Evolutionary conservation across 2,888 invertebrate genomes (phyloP), one percentile per base, ranked within the genome.

Genomic region (Tryphoninae sp.): DNA sequence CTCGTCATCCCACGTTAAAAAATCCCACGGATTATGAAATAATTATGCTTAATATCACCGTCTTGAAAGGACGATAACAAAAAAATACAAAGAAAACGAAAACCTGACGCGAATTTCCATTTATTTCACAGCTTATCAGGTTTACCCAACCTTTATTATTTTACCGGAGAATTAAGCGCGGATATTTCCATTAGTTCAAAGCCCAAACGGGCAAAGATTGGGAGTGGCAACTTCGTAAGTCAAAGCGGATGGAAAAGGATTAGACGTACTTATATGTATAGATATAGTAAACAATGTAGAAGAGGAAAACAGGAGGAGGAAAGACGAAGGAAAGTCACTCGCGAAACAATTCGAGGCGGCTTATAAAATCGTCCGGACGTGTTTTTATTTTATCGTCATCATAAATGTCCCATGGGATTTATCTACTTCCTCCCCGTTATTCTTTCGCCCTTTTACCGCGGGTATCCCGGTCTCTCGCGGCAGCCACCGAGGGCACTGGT

Each of bases 351-450:
- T 84, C 77, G 67, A 83, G 58, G 40, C 67, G 67, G 73, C 80
- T 74, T 79, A 83, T 81, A 83, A 83, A 84, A 84, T 81, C 69
- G 83, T 33, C 76, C 74, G 72, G 78, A 53, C 71, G 75, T 65
- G 45, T 61, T 81, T 84, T 84, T 74, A 81, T 80, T 84, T 84
- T 83, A 83, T 83, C 78, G 80, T 84, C 84, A 74, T 83, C 83
- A 83, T 84, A 83, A 84, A 84, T 75, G 83, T 84, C 83, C 71
- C 53, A 42, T 45, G 64, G 67, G 84, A 82, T 80, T 82, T 80
- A 80, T 76, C 67, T 72, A 61, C 49, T 58, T 71, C 61, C 51
- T 61, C 13, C 33, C 58, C 69, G 55, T 58, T 79, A 67, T 75
- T 75, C 51, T 59, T 26, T 19, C 61, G 64, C 42, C 77, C 61